Base-by-base conservation (phyloP, 2,113 vertebrate genomes). In the Polyodon spathula region DNA sequence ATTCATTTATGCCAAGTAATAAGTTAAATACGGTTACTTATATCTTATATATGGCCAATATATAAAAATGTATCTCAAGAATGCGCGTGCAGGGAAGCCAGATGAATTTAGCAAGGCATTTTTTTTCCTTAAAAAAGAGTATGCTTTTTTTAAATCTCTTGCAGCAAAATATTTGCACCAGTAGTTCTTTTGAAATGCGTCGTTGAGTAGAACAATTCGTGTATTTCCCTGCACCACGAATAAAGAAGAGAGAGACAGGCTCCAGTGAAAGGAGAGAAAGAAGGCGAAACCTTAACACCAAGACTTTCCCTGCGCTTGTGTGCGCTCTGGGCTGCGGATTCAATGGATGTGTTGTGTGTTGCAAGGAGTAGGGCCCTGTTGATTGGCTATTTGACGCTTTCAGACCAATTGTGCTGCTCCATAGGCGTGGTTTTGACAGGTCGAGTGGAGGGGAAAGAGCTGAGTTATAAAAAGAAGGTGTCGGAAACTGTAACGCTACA, bases 341-440 rank as follows among this genome's bases (percentile, higher is more conserved):
- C 89, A 87, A 84, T 88, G 94, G 91, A 90, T 90, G 88, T 90
- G 92, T 91, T 81, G 88, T 87, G 78, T 84, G 89, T 89, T 84
- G 86, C 90, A 78, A 88, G 89, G 68, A 84, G 88, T 87, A 79
- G 88, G 87, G 75, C 91, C 84, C 81, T 85, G 86, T 94, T 96
- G 94, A 97, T 98, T 97, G 95, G 95, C 89, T 92, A 93, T 94
- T 97, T 98, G 91, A 96, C 95, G 95, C 95, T 90, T 95, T 93
- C 90, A 90, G 93, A 96, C 95, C 95, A 98, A 98, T 98, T 94
- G 95, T 92, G 90, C 90, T 79, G 89, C 93, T 84, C 80, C 81
- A 90, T 90, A 88, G 95, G 95, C 95, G 94, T 92, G 95, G 95
- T 93, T 94, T 86, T 92, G 85, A 95, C 95, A 95, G 93, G 90